Conservation (phyloP, 1,140 invertebrate species). For the fruit fly (Drosophila melanogaster) region Release_6_plus_ISO1_MT NT_033777.3:19575501-19576000, state of each 20-base stretch:
- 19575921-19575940: slow-evolving; percentile 29
- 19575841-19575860: neutral
- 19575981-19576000: slow-evolving; percentile 5
- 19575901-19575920: slow-evolving; percentile 41
- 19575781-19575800: slow-evolving; percentile 33
- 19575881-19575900: slow-evolving; percentile 46
- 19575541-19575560: slow-evolving; percentile 9
- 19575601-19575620: neutral
- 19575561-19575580: neutral
- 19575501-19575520: slow-evolving; percentile 16
- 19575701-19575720: slow-evolving; percentile 39
- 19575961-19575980: slow-evolving; percentile 17
- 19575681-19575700: slow-evolving; percentile 40
- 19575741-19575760: slow-evolving; percentile 8
- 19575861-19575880: slow-evolving; percentile 37
- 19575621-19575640: slow-evolving; percentile 13
- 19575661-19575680: slow-evolving; percentile 1
- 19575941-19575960: slow-evolving; percentile 37
- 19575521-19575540: slow-evolving; percentile 1
- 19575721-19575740: slow-evolving; percentile 13
- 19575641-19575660: slow-evolving; percentile 9
- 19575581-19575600: neutral
- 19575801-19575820: slow-evolving; percentile 36
- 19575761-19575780: slow-evolving; percentile 35
- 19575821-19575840: neutral